Percentiles rank a stretch among this genome's conserved stretches.
phyloP scores from a whole-genome alignment of 2,113 vertebrate species.

The Camelus dromedarius region DNA sequence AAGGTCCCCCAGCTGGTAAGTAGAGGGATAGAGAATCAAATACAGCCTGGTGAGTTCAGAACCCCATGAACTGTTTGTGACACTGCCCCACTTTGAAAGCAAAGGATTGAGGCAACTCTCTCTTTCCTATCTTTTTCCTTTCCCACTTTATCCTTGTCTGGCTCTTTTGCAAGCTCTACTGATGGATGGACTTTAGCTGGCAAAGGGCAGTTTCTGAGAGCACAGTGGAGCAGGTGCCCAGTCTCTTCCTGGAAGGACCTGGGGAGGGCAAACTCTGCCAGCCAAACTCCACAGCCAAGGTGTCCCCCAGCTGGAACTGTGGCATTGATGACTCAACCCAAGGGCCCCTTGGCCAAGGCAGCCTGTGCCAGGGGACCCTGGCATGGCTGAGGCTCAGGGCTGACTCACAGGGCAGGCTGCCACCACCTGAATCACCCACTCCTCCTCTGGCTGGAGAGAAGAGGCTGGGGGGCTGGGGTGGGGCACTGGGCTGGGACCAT shows the following conservation, averaged over 20 bases:
- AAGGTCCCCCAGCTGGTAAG: background rate
- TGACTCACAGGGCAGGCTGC: constrained; percentile 71
- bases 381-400: background rate
- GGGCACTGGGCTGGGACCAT: constrained; percentile 21
- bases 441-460: constrained; percentile 40
- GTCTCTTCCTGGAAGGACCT: constrained; percentile 69
- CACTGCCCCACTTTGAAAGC: background rate
- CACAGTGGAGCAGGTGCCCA: constrained; percentile 26
- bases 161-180: background rate
- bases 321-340: constrained; percentile 52
- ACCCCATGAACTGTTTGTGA: background rate
- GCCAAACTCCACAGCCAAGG: constrained; percentile 29
- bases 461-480: constrained; percentile 20
- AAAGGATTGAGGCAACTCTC: background rate
- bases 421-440: constrained; percentile 34
- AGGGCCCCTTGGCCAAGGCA: constrained; percentile 33
- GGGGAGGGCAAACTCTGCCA: background rate
- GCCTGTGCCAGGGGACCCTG: constrained; percentile 36
- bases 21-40: background rate
- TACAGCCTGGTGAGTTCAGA: background rate
- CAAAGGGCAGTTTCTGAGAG: background rate
- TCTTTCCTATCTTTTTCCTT: background rate
- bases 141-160: background rate
- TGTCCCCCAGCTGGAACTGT: background rate
- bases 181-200: background rate